Evolutionary conservation across 1,140 invertebrate genomes (phyloP).

Genomic region (Bathynomus jamesi): DNA sequence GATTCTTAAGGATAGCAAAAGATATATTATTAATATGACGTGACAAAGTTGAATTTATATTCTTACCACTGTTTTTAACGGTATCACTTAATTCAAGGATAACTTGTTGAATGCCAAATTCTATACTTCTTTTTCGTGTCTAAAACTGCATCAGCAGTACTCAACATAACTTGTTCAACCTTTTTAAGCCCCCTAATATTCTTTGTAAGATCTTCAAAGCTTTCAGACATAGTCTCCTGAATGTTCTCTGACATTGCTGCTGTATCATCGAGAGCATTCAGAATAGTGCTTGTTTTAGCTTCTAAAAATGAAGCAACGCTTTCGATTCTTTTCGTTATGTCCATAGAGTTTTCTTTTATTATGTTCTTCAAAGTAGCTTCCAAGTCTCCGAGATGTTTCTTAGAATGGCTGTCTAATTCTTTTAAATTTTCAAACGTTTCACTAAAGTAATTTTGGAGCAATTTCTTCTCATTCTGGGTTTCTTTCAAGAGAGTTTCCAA

Average conservation of each 20-base stretch:
- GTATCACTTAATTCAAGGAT: conserved; percentile 58
- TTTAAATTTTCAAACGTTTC: conserved; percentile 9
- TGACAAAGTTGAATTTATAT: conserved; percentile 59
- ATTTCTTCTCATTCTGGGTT: conserved; percentile 13
- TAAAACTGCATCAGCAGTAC: conserved; percentile 73
- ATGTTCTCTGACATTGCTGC: conserved; percentile 32
- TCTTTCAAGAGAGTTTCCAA: conserved; percentile 24
- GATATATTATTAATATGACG: conserved; percentile 62
- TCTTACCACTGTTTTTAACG: conserved; percentile 53
- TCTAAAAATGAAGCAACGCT: conserved; percentile 7
- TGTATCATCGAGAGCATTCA: conserved; percentile 27
- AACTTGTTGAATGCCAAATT: conserved; percentile 76
- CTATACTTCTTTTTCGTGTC: conserved; percentile 73
- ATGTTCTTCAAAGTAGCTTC: conserved; percentile 8
- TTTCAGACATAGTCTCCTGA: conserved; percentile 30
- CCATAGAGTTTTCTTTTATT: conserved; percentile 4
- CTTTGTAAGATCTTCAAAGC: conserved; percentile 26
- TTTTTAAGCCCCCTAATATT: conserved; percentile 51
- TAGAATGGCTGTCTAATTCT: conserved; percentile 10
- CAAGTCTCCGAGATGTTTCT: conserved; percentile 14
- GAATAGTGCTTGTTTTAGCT: conserved; percentile 16
- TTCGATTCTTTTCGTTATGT: conserved; percentile 4
- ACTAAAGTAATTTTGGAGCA: conserved; percentile 21
- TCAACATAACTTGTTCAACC: conserved; percentile 68
- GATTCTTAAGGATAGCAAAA: conserved; percentile 60